Conservation (phyloP, 2,113 vertebrate genomes). For the Forbesichthys papilliferus region DNA sequence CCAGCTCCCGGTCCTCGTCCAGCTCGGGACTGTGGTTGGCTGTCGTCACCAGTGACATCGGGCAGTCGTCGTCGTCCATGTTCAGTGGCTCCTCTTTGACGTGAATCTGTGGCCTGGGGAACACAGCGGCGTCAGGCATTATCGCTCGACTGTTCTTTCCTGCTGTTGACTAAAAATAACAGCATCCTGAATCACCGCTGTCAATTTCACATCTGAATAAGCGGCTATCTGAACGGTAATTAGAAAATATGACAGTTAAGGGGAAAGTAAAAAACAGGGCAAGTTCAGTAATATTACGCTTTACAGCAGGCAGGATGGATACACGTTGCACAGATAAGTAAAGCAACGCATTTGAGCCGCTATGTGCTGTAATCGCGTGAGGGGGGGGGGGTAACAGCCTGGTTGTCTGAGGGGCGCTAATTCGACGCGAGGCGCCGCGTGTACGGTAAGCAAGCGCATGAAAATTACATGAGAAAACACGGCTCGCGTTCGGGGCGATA, state of each 20-base stretch:
- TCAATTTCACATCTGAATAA: no score
- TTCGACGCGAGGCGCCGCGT: constrained; percentile 70
- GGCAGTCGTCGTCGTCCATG: constrained; percentile 97
- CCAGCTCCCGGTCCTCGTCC: constrained; percentile 97
- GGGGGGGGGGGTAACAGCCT: constrained; percentile 43
- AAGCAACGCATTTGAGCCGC: constrained; percentile 20
- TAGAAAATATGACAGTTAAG: not conserved
- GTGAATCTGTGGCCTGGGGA: constrained; percentile 89
- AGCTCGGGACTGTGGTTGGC: constrained; percentile 99
- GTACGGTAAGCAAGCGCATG: constrained; percentile 68
- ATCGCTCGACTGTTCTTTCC: no score
- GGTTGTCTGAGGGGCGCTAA: constrained; percentile 72
- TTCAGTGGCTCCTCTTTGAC: constrained; percentile 98
- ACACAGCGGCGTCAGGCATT: constrained; percentile 27
- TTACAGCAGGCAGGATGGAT: not conserved
- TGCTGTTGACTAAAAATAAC: no score
- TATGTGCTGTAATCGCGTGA: constrained; percentile 47
- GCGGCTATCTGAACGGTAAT: not conserved
- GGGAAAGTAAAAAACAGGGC: not conserved
- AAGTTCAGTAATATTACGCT: not conserved
- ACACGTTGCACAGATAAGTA: constrained; percentile 35
- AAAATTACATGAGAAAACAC: constrained; percentile 71
- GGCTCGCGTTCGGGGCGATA: constrained; percentile 79
- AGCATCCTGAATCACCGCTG: no score
- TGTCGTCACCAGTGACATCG: constrained; percentile 98